Conservation (phyloP, 53 echinoderm and acorn worm genomes). For the Holothuria leucospilota region DNA sequence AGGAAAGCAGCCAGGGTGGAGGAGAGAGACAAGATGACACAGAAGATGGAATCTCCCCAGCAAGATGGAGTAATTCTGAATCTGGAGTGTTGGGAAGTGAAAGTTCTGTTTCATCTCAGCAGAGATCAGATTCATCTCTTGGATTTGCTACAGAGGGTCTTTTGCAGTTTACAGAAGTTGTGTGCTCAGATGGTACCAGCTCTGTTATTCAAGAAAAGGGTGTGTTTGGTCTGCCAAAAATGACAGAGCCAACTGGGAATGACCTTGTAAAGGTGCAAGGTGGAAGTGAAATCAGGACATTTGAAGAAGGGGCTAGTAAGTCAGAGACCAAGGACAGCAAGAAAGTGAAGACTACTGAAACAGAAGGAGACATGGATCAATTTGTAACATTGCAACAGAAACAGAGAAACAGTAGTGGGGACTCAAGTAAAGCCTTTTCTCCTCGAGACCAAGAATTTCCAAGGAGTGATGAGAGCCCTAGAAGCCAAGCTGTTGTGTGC, state of each 20-base stretch:
- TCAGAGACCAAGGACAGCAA: too few relatives aligned
- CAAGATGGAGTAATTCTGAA: conserved; percentile 4
- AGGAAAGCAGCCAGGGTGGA: not conserved
- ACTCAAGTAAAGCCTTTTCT: conserved; percentile 12
- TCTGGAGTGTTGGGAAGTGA: conserved; percentile 18
- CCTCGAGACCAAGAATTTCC: not conserved
- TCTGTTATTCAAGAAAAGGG: too few relatives aligned
- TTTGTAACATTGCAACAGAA: not conserved
- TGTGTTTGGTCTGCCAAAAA: too few relatives aligned
- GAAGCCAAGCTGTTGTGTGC: not conserved
- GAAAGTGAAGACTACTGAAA: too few relatives aligned
- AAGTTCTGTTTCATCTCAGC: conserved; percentile 19
- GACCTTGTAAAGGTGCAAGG: too few relatives aligned
- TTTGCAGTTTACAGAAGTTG: not conserved
- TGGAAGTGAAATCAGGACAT: too few relatives aligned
- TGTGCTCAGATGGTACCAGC: too few relatives aligned
- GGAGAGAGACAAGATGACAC: too few relatives aligned
- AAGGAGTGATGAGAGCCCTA: too few relatives aligned
- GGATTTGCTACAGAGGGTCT: not conserved
- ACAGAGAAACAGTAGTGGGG: conserved; percentile 5
- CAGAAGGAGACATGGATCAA: too few relatives aligned
- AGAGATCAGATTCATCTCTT: conserved; percentile 21
- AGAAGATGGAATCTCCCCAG: not conserved
- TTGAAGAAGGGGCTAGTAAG: too few relatives aligned
- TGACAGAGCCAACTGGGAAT: too few relatives aligned